Percentiles rank a stretch among this genome's conserved stretches.
Evolutionary conservation across 2,888 invertebrate species (phyloP).

Genomic region (Volucella inflata): DNA sequence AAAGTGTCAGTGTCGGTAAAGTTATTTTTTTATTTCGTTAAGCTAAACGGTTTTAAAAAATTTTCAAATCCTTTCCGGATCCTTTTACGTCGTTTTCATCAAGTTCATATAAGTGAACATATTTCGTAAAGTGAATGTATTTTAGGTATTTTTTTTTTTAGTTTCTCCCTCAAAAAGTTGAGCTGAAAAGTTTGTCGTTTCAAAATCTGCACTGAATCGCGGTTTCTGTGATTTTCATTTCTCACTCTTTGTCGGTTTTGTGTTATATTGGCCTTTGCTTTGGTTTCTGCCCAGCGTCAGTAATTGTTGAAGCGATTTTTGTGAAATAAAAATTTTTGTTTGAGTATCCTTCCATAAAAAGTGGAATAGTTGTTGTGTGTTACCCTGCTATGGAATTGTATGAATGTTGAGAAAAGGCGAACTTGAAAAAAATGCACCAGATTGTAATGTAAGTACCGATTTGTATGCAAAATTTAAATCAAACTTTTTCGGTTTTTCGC

Average conservation of each 20-base stretch:
- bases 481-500: background rate
- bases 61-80: background rate
- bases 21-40: conserved; percentile 13
- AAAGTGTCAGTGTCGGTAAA: conserved; percentile 49
- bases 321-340: conserved; percentile 54
- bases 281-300: conserved; percentile 20
- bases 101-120: conserved; percentile 5
- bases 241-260: background rate
- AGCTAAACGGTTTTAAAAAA: conserved; percentile 18
- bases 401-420: background rate
- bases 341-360: conserved; percentile 38
- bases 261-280: background rate
- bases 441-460: conserved; percentile 23
- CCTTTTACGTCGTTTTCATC: background rate
- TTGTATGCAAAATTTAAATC: background rate
- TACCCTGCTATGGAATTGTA: conserved; percentile 1
- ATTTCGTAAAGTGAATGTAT: background rate
- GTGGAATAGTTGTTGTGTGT: conserved; percentile 3
- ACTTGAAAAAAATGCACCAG: background rate
- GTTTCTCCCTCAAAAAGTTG: background rate
- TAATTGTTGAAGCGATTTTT: conserved; percentile 41
- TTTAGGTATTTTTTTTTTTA: background rate
- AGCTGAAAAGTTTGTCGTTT: conserved; percentile 6
- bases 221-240: conserved; percentile 1
- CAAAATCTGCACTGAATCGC: background rate